Percentiles rank a stretch among this genome's conserved stretches.
phyloP scores from a whole-genome alignment of 2,888 invertebrate genomes.

The Euzophera pinguis region DNA sequence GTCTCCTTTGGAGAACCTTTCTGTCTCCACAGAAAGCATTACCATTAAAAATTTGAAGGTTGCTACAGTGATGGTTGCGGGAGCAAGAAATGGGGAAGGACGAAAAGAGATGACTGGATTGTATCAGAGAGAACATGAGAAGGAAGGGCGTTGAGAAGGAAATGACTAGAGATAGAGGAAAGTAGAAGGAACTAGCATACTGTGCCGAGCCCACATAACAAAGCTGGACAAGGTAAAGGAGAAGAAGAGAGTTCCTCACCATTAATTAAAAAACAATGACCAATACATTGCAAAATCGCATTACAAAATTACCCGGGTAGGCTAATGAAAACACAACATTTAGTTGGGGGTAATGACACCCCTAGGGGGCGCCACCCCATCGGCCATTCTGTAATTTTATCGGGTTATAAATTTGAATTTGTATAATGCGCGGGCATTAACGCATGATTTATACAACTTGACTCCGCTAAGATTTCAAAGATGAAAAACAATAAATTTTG shows the following conservation, averaged over 20 bases:
- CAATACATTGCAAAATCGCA: conserved; percentile 8
- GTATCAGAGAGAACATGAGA: too few relatives aligned
- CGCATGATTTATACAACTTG: conserved; percentile 79
- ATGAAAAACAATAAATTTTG: conserved; percentile 80
- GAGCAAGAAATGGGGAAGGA: too few relatives aligned
- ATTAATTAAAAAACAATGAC: conserved; percentile 1
- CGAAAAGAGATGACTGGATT: too few relatives aligned
- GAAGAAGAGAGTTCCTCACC: too few relatives aligned
- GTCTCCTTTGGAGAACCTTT: too few relatives aligned
- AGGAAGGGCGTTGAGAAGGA: too few relatives aligned
- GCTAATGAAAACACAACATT: conserved; percentile 70
- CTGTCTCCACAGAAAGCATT: too few relatives aligned
- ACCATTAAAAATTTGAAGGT: not conserved
- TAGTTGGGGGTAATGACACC: conserved; percentile 50
- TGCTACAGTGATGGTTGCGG: too few relatives aligned
- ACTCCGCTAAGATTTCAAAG: conserved; percentile 79
- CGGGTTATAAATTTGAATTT: conserved; percentile 81
- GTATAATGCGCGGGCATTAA: conserved; percentile 78
- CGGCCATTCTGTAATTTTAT: conserved; percentile 78
- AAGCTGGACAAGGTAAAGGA: too few relatives aligned
- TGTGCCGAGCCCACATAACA: too few relatives aligned
- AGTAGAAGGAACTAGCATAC: too few relatives aligned
- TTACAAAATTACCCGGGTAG: conserved; percentile 26
- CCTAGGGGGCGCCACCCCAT: conserved; percentile 47
- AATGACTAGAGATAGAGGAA: too few relatives aligned